phyloP scores from a whole-genome alignment of 2,888 invertebrate species.

The Cheilosia scutellata region DNA sequence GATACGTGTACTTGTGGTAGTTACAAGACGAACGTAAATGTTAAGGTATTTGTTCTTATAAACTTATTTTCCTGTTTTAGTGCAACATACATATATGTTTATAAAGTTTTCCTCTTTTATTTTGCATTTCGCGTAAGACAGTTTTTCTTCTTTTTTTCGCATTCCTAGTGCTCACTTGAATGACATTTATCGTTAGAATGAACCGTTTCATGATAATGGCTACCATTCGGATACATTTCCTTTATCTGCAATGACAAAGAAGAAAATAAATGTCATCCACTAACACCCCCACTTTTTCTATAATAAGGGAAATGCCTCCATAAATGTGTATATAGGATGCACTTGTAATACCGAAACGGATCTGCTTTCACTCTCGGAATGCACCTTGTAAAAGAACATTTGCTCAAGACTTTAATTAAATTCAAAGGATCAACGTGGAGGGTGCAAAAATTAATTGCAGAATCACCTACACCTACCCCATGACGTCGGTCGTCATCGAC shows the following conservation, averaged over 20 bases:
- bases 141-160: background rate
- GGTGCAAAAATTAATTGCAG: conserved; percentile 58
- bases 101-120: conserved; percentile 8
- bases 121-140: background rate
- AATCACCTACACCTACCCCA: background rate
- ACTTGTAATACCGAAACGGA: background rate
- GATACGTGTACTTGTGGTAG: conserved; percentile 4
- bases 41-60: conserved; percentile 47
- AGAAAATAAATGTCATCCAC: conserved; percentile 46
- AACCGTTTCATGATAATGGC: conserved; percentile 20
- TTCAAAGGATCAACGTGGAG: conserved; percentile 10
- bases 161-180: background rate
- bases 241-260: background rate
- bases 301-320: conserved; percentile 34
- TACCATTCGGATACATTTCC: background rate
- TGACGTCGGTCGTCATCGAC: background rate
- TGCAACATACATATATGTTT: conserved; percentile 7
- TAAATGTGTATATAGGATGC: background rate
- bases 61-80: background rate
- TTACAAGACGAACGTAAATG: conserved; percentile 26
- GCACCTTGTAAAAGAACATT: conserved; percentile 48
- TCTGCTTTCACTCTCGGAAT: background rate
- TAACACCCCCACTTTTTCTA: conserved; percentile 33
- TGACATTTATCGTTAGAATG: conserved; percentile 40
- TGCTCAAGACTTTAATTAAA: conserved; percentile 68